phyloP scores from a whole-genome alignment of 2,797 vertebrate species.

The Parambassis ranga region DNA sequence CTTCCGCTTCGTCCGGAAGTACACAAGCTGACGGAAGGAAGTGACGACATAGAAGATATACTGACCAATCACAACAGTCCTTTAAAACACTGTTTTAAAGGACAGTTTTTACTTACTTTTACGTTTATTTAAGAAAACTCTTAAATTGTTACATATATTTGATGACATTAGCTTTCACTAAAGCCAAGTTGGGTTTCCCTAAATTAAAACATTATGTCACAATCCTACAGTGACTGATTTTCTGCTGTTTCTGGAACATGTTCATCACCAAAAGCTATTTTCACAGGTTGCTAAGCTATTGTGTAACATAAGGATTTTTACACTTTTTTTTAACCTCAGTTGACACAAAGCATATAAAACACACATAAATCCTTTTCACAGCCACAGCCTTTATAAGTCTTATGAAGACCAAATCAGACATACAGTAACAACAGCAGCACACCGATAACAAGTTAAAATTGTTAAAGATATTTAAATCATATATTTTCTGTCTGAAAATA shows the following conservation, averaged over 20 bases:
- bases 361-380: constrained; percentile 9
- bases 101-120: too few species aligned
- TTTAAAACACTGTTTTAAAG: not conserved
- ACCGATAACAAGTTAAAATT: constrained; percentile 24
- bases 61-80: constrained; percentile 16
- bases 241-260: too few species aligned
- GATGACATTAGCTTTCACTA: too few species aligned
- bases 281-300: too few species aligned
- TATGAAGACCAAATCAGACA: constrained; percentile 72
- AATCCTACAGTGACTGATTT: too few species aligned
- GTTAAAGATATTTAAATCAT: not conserved
- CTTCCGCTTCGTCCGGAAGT: constrained; percentile 62
- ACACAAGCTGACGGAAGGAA: constrained; percentile 14
- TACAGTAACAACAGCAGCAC: constrained; percentile 17
- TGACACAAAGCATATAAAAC: constrained; percentile 1
- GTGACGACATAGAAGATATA: not conserved
- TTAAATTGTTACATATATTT: too few species aligned
- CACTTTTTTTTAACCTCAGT: not conserved
- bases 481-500: not conserved
- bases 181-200: too few species aligned
- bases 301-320: too few species aligned
- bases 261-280: too few species aligned
- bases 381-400: constrained; percentile 68
- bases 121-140: too few species aligned
- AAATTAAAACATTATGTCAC: too few species aligned